These are phyloP conservation scores for Machimus rusticus DNA, from an alignment of 2,888 invertebrate species.

Conservation along the genomic window DNA sequence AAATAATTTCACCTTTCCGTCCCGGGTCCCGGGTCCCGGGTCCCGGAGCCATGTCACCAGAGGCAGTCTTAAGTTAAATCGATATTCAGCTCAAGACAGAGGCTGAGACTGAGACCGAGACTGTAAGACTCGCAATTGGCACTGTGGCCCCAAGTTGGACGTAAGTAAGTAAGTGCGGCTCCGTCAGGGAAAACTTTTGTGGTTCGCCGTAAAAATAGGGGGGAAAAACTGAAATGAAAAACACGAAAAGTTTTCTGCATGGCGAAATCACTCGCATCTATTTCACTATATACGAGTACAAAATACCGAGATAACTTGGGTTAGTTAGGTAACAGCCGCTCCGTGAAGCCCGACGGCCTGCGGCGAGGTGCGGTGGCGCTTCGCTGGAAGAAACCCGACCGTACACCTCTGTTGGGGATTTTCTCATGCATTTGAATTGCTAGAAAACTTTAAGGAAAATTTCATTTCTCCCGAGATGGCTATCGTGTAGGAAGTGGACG, in stretches of 20 bases:
- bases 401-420: neutral
- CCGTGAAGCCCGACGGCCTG: neutral
- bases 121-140: neutral
- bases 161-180: neutral
- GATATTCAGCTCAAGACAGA: neutral
- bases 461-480: neutral
- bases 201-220: neutral
- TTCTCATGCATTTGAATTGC: neutral
- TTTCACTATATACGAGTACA: neutral
- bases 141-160: neutral
- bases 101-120: neutral
- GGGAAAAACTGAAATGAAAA: neutral
- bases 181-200: neutral
- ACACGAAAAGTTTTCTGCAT: neutral
- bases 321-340: neutral
- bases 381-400: neutral
- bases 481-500: neutral
- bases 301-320: neutral
- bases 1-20: neutral
- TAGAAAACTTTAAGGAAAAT: neutral
- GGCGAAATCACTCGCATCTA: neutral
- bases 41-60: neutral
- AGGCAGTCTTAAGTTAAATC: neutral
- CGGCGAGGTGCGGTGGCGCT: neutral
- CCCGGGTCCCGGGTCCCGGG: neutral